Evolutionary conservation across 2,888 invertebrate genomes (phyloP), one percentile per base, ranked within the genome.

Genomic region (Parelbella ahira): DNA sequence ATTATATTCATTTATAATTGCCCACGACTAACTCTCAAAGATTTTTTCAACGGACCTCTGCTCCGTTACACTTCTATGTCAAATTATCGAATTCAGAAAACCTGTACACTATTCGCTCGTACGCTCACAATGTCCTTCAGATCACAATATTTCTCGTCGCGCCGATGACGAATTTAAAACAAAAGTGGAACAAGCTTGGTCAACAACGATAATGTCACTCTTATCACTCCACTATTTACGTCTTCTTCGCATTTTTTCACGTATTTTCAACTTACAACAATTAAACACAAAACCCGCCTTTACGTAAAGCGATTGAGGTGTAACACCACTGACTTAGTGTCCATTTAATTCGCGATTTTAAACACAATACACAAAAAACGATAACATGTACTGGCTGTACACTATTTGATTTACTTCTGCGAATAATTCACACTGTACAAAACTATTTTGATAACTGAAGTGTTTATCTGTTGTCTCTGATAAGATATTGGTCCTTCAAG

Each of bases 401-500:
- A n/a, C n/a, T n/a, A n/a, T n/a, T 18, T 11, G 24, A 19, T 25
- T 27, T 37, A 43, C 49, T 44, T 50, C 43, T 54, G 67, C 66
- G 66, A 75, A 71, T 68, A 72, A 64, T 15, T 63, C 57, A 61
- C 50, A 62, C 60, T 67, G 56, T 49, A 63, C 53, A 61, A 68
- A 72, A 77, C 73, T 70, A 73, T 73, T 65, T 72, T 58, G 79
- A 78, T 80, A 79, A 76, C 64, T 69, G 38, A 56, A 47, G 46
- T 52, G 64, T 65, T 77, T 83, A 82, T 84, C 81, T 75, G 57
- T 56, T 60, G 49, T 50, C 30, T 52, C 63, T 64, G 86, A 86
- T 86, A 75, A 86, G 86, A 86, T 84, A 84, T 68, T 58, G 65
- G 53, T 51, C 53, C 53, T 68, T 77, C 75, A 77, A 81, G 81